Percentiles rank a stretch among this genome's conserved stretches.
phyloP scores from a whole-genome alignment of 2,113 vertebrate species.

The Diphyllodes magnificus region DNA sequence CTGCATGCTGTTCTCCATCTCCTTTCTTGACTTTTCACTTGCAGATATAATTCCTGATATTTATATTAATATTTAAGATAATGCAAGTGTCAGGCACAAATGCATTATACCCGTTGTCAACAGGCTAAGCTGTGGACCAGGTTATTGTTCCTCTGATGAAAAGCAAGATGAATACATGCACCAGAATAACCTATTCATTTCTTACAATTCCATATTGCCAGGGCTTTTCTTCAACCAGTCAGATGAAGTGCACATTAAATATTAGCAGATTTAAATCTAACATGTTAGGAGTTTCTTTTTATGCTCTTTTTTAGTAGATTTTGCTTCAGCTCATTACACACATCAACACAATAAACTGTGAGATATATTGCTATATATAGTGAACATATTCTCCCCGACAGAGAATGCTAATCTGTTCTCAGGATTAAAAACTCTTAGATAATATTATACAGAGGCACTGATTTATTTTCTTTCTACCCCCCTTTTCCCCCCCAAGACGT shows the following conservation, averaged over 20 bases:
- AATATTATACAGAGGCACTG: neutral
- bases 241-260: neutral
- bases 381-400: neutral
- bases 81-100: neutral
- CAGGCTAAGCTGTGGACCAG: neutral
- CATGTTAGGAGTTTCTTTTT: neutral
- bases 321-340: neutral
- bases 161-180: neutral
- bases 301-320: neutral
- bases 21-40: neutral
- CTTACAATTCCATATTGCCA: neutral
- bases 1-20: neutral
- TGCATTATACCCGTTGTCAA: neutral
- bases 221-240: neutral
- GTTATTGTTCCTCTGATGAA: neutral
- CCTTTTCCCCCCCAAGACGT: accelerated
- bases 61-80: neutral
- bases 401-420: neutral
- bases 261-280: neutral
- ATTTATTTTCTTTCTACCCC: neutral
- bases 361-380: neutral
- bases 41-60: neutral
- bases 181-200: neutral
- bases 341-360: neutral
- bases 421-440: neutral